Percentiles rank a stretch among this genome's conserved stretches.
Evolutionary conservation across 2,113 vertebrate genomes (phyloP).

Genomic region (Perca flavescens): DNA sequence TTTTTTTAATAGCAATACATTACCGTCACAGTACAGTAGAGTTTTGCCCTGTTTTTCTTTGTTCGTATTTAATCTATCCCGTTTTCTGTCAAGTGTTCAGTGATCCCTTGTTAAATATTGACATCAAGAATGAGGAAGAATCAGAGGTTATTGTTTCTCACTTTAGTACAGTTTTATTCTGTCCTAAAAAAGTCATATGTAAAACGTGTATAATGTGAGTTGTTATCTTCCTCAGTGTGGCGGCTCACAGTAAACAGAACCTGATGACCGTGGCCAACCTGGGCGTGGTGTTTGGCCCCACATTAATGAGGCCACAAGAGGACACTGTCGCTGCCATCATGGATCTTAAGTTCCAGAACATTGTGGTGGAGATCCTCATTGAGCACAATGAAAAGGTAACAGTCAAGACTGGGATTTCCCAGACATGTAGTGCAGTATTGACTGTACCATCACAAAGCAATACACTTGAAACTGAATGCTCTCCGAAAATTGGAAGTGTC

Average conservation of each 20-base stretch:
- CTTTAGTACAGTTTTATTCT: neutral
- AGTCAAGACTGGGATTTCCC: neutral
- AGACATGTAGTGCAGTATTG: neutral
- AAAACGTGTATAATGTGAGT: neutral
- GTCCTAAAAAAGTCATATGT: neutral
- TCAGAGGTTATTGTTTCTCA: neutral
- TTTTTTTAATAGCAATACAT: neutral
- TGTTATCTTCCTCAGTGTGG: constrained; percentile 86
- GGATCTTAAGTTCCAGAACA: constrained; percentile 99
- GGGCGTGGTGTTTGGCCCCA: constrained; percentile 98
- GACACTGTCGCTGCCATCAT: constrained; percentile 98
- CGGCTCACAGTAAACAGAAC: constrained; percentile 93
- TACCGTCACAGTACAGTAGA: neutral
- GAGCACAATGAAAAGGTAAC: constrained; percentile 95
- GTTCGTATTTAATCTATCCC: neutral
- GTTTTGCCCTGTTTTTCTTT: neutral
- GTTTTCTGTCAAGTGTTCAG: neutral
- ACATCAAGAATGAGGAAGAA: neutral
- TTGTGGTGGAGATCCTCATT: constrained; percentile 97
- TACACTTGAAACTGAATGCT: neutral
- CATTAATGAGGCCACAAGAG: constrained; percentile 96
- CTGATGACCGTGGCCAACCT: constrained; percentile 98
- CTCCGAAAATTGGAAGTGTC: neutral
- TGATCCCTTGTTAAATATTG: neutral
- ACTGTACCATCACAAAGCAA: constrained; percentile 6